Evolutionary conservation across 2,888 invertebrate species (phyloP).

Genomic region (Helleia helle): DNA sequence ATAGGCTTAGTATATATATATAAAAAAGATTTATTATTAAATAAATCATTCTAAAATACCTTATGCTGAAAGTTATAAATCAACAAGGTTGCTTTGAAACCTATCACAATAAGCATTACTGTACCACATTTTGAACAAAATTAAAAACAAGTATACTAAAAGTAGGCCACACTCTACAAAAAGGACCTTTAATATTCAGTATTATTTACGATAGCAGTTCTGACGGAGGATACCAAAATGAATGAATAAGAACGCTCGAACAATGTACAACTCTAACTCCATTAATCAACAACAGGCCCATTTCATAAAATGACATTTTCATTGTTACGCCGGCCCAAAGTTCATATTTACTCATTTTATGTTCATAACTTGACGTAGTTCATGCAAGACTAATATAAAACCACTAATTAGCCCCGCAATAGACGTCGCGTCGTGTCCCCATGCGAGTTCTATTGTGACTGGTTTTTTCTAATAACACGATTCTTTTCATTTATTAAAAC

Average conservation of each 20-base stretch:
- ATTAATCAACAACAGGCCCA: slow-evolving; percentile 61
- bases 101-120: too few relatives aligned
- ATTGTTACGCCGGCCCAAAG: slow-evolving; percentile 57
- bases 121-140: slow-evolving; percentile 2
- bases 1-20: too few relatives aligned
- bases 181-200: slow-evolving; percentile 24
- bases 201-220: slow-evolving; percentile 33
- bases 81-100: too few relatives aligned
- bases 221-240: slow-evolving; percentile 34
- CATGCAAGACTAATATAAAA: slow-evolving; percentile 40
- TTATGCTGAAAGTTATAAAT: too few relatives aligned
- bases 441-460: slow-evolving; percentile 21
- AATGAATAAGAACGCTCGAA: slow-evolving; percentile 52
- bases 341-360: slow-evolving; percentile 54
- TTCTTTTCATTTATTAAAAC: slow-evolving; percentile 15
- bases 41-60: too few relatives aligned
- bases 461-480: slow-evolving; percentile 15
- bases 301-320: slow-evolving; percentile 70
- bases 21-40: too few relatives aligned
- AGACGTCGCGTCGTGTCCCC: slow-evolving; percentile 21
- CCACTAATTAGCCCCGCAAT: slow-evolving; percentile 28
- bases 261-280: slow-evolving; percentile 42
- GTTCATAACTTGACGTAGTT: slow-evolving; percentile 42
- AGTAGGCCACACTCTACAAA: slow-evolving; percentile 4
- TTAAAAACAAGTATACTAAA: background rate